Percentiles rank a stretch among this genome's conserved stretches.
Evolutionary conservation across 2,113 vertebrate genomes (phyloP).

Genomic region (Actenoides hombroni): DNA sequence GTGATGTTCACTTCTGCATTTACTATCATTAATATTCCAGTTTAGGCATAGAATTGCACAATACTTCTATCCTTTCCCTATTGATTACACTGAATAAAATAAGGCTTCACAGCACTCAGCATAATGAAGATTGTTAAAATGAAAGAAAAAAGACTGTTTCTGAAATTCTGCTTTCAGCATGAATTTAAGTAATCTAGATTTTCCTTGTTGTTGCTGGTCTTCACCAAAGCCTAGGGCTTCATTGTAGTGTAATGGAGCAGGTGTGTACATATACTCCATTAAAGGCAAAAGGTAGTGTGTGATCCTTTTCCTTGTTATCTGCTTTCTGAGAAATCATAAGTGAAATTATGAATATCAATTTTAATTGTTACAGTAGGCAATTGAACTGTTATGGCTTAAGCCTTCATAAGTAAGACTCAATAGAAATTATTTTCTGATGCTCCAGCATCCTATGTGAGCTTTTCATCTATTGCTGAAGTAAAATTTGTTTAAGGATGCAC

Average conservation of each 20-base stretch:
- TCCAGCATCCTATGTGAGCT: neutral
- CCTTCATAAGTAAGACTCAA: neutral
- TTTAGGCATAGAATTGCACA: neutral
- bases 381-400: neutral
- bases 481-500: neutral
- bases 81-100: neutral
- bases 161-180: neutral
- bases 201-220: neutral
- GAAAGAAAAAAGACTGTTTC: neutral
- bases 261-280: neutral
- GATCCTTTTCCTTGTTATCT: neutral
- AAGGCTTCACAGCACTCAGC: neutral
- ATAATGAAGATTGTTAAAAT: neutral
- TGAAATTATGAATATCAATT: neutral
- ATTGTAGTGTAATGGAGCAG: neutral
- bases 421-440: neutral
- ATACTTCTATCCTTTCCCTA: neutral
- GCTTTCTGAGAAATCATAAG: neutral
- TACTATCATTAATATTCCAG: neutral
- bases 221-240: neutral
- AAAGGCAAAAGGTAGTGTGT: neutral
- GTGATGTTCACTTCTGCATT: neutral
- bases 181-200: neutral
- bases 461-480: neutral
- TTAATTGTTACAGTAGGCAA: neutral